phyloP scores from a whole-genome alignment of 2,888 invertebrate species.

The Aradus depressus region DNA sequence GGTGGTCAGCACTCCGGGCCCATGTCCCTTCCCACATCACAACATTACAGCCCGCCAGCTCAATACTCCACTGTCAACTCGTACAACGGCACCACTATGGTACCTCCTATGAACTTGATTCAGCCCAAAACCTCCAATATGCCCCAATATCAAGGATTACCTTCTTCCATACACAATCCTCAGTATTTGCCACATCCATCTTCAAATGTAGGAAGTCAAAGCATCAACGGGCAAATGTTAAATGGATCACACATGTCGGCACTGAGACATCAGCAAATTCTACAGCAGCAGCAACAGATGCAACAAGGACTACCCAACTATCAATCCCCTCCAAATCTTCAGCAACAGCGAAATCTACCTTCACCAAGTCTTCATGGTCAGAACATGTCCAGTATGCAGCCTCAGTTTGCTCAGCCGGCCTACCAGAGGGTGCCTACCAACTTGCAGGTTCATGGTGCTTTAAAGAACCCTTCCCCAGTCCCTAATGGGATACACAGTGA shows the following conservation, averaged over 20 bases:
- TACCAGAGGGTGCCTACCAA: constrained; percentile 2
- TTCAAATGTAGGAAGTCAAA: neutral
- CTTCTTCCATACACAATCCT: neutral
- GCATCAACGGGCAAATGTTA: constrained; percentile 2
- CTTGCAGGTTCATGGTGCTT: constrained; percentile 1
- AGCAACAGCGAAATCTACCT: constrained; percentile 20
- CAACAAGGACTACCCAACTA: constrained; percentile 12
- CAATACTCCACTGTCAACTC: constrained; percentile 4
- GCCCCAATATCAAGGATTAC: constrained; percentile 12
- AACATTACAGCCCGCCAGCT: neutral
- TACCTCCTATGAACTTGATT: constrained; percentile 11
- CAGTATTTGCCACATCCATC: constrained; percentile 3
- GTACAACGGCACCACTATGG: constrained; percentile 11
- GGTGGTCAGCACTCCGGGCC: constrained; percentile 7
- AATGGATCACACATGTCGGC: neutral
- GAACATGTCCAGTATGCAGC: no score
- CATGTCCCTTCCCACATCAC: constrained; percentile 12
- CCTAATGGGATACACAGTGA: constrained; percentile 1
- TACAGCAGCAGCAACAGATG: neutral
- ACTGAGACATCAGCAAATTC: constrained; percentile 12
- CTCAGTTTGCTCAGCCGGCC: neutral
- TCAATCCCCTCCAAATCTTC: constrained; percentile 19
- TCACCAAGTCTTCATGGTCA: constrained; percentile 24
- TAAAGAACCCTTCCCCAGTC: neutral
- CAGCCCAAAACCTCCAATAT: constrained; percentile 5